Conservation (phyloP, 2,113 vertebrate species). For the Pteruthius melanotis region DNA sequence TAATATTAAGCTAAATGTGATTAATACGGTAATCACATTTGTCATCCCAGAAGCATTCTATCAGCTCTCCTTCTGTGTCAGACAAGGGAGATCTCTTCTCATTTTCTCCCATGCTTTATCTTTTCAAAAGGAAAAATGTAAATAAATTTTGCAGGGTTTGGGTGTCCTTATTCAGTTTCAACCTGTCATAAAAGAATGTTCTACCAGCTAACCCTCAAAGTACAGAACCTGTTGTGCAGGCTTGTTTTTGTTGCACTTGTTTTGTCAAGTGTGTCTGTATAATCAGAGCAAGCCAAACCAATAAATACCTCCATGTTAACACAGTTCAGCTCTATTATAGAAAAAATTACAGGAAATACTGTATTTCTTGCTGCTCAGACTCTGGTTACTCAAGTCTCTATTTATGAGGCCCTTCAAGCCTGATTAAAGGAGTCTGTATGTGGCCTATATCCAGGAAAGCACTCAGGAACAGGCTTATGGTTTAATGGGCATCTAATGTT, state of each 20-base stretch:
- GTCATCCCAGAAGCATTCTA: not conserved
- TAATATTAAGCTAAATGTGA: constrained; percentile 11
- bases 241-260: not conserved
- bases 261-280: not conserved
- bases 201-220: not conserved
- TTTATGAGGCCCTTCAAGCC: not conserved
- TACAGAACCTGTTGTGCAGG: not conserved
- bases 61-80: not conserved
- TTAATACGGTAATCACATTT: constrained; percentile 44
- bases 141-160: not conserved
- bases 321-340: not conserved
- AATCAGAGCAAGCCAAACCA: not conserved
- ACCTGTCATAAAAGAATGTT: not conserved
- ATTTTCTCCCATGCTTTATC: not conserved
- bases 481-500: not conserved
- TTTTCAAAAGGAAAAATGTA: not conserved
- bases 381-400: not conserved
- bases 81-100: not conserved
- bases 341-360: not conserved
- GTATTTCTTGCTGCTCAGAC: not conserved
- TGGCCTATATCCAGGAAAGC: constrained; percentile 3
- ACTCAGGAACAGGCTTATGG: not conserved
- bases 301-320: not conserved
- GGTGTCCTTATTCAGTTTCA: not conserved
- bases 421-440: not conserved